A percentile compares a stretch with the other conserved stretches of the same genome.
phyloP scores from a whole-genome alignment of 2,888 invertebrate genomes.

The Dimorphilus gyrociliatus region DNA sequence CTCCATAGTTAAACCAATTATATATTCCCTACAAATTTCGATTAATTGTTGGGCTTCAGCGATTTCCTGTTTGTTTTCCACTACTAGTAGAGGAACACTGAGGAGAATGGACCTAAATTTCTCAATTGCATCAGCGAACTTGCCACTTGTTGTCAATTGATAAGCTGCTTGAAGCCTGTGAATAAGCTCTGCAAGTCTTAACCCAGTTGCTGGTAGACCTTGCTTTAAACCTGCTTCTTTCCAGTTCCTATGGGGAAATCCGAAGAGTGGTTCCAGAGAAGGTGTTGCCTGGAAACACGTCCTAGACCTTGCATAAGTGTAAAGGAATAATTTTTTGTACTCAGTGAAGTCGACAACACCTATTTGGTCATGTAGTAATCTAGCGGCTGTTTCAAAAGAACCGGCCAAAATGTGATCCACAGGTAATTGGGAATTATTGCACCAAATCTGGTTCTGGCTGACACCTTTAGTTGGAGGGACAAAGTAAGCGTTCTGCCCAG shows the following conservation, averaged over 20 bases:
- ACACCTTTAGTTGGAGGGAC: neutral
- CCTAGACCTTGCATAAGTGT: neutral
- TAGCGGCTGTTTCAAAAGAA: neutral
- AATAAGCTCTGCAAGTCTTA: no score
- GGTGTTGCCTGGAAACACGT: neutral
- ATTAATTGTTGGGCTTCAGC: no score
- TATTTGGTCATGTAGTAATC: neutral
- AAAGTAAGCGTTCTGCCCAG: no score
- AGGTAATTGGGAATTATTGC: neutral
- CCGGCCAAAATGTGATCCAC: slow-evolving; percentile 1
- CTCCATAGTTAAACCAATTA: slow-evolving; percentile 78
- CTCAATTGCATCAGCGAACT: neutral
- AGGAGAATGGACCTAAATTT: neutral
- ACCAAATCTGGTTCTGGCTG: slow-evolving; percentile 1
- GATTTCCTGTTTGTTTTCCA: no score
- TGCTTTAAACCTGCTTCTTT: no score
- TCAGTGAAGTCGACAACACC: neutral
- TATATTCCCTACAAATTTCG: slow-evolving; percentile 83
- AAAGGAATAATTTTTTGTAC: neutral
- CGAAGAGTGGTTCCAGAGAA: neutral
- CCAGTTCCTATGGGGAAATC: neutral
- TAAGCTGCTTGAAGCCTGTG: no score
- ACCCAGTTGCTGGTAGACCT: no score
- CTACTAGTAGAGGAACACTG: neutral
- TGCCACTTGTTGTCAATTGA: no score